A percentile compares a stretch with the other conserved stretches of the same genome.
Evolutionary conservation across 2,888 invertebrate species (phyloP).

Genomic region (Micoletzkya japonica): DNA sequence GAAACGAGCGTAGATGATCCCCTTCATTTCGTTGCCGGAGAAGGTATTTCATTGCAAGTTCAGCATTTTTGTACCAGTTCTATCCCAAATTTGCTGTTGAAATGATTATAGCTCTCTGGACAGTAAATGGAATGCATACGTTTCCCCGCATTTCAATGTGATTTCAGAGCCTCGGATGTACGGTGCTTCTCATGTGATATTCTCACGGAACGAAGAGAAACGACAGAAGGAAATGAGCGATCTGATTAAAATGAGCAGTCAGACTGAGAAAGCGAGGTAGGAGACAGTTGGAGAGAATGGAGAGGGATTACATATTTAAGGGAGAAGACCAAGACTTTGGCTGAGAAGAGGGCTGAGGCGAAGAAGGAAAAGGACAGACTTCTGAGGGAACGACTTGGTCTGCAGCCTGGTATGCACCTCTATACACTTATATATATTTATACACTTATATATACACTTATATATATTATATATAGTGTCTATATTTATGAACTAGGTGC

Average conservation of each 20-base stretch:
- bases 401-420: conserved; percentile 12
- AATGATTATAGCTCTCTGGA: not conserved
- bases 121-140: not conserved
- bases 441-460: no score
- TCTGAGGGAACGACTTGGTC: conserved; percentile 20
- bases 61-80: not conserved
- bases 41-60: not conserved
- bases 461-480: no score
- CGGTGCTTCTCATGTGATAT: conserved; percentile 28
- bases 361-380: conserved; percentile 11
- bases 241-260: conserved; percentile 21
- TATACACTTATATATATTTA: no score
- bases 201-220: conserved; percentile 25
- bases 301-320: not conserved
- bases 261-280: conserved; percentile 19
- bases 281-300: not conserved
- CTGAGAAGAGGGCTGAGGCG: conserved; percentile 25
- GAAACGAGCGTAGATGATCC: not conserved
- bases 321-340: conserved; percentile 14
- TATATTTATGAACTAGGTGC: no score
- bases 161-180: conserved; percentile 26
- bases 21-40: conserved; percentile 12
- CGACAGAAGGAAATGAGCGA: conserved; percentile 24
- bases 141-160: not conserved
- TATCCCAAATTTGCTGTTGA: not conserved